Percentiles rank a stretch among this genome's conserved stretches.
phyloP scores from a whole-genome alignment of 1,140 invertebrate genomes.

The Drosophila biarmipes region DNA sequence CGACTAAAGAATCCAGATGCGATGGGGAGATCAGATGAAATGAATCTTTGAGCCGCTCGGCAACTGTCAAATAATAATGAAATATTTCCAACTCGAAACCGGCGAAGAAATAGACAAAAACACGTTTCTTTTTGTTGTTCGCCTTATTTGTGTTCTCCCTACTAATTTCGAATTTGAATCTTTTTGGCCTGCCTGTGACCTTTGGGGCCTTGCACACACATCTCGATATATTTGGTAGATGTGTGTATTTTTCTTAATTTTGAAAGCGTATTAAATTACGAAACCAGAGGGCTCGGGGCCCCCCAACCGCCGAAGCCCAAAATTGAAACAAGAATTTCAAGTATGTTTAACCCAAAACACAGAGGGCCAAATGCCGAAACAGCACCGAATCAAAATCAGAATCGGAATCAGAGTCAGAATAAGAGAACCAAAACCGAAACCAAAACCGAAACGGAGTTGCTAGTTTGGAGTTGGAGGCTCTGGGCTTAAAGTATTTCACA shows the following conservation, averaged over 20 bases:
- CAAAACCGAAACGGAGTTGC: constrained; percentile 35
- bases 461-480: constrained; percentile 29
- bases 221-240: constrained; percentile 49
- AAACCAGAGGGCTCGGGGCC: constrained; percentile 21
- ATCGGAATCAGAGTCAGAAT: constrained; percentile 32
- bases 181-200: constrained; percentile 74
- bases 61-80: constrained; percentile 84
- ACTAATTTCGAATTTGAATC: constrained; percentile 79
- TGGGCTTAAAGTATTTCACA: constrained; percentile 83
- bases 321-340: constrained; percentile 83
- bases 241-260: constrained; percentile 73
- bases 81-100: constrained; percentile 58
- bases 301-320: constrained; percentile 19
- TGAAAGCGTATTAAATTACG: constrained; percentile 82
- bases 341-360: constrained; percentile 80
- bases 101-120: constrained; percentile 41
- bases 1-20: constrained; percentile 10
- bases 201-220: constrained; percentile 64
- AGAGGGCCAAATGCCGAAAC: constrained; percentile 31
- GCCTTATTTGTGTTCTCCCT: constrained; percentile 61
- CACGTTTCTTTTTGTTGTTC: constrained; percentile 29
- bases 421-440: constrained; percentile 50
- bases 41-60: constrained; percentile 47
- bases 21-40: constrained; percentile 61
- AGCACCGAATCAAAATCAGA: constrained; percentile 11